Evolutionary conservation across 2,113 vertebrate species (phyloP).

Genomic region (Fregetta grallaria): DNA sequence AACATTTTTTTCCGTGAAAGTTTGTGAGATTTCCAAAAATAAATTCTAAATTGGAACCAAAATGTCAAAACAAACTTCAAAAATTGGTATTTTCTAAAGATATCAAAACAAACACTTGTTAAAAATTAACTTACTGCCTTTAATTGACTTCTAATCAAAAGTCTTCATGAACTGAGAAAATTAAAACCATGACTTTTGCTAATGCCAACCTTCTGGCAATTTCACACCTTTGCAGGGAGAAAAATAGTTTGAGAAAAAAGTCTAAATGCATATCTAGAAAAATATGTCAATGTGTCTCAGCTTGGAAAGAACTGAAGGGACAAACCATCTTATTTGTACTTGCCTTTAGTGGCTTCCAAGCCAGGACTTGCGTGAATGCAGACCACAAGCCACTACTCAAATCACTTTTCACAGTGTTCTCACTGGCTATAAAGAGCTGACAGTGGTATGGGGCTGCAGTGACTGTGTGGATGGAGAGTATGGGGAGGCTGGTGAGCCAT

Average conservation of each 20-base stretch:
- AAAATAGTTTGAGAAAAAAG: neutral
- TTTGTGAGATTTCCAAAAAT: neutral
- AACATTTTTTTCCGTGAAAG: neutral
- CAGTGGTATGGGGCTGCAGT: neutral
- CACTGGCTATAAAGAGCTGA: neutral
- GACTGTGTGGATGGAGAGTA: neutral
- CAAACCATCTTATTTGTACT: neutral
- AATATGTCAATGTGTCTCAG: neutral
- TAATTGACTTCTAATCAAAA: neutral
- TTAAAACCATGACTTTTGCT: neutral
- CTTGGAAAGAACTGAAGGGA: neutral
- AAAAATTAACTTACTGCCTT: neutral
- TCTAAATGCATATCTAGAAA: neutral
- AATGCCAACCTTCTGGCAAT: neutral
- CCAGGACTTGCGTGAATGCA: neutral
- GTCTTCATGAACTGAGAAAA: neutral
- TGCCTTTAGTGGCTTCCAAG: neutral
- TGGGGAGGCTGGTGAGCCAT: neutral
- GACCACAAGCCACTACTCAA: neutral
- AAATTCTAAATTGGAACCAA: neutral
- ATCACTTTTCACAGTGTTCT: neutral
- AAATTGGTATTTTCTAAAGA: neutral
- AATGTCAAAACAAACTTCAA: neutral
- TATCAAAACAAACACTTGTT: neutral
- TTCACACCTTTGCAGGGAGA: neutral